Evolutionary conservation across 2,113 vertebrate species (phyloP), one percentile per base, ranked within the genome.

Genomic region (Plestiodon gilberti): DNA sequence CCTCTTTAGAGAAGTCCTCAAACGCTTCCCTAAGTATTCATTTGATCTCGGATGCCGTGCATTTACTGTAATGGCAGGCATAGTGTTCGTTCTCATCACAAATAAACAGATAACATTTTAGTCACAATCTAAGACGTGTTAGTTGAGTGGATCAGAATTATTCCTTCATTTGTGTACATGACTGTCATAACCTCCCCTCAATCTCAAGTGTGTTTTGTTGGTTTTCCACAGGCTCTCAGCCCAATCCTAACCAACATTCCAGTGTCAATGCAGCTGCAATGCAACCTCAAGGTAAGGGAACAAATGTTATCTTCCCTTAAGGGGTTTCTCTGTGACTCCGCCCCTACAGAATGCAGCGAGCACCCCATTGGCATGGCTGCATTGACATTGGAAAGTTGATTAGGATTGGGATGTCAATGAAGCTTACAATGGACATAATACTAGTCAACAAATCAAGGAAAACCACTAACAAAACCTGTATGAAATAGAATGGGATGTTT

Each of bases 31-130:
- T 86, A 76, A 86, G 73, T 33, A 78, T 73, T 4, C 59, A 14
- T 28, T 5, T 67, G 70, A 48, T 80, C 88, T 76, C 64, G 48
- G 80, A 88, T 71, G 6, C 9, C 35, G 9, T 64, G 77, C 22
- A 73, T 65, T 78, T 1, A 64, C 52, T 81, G 57, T 23, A 2
- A 0, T 23, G 15, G 43, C 18, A 25, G 77, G 11, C 25, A 20
- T 40, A 80, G 25, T 87, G 79, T 92, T 83, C 62, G 74, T 62
- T 10, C 62, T 40, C 64, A 0, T 69, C 71, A 30, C 35, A 79
- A 57, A 48, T 84, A 33, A 20, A 74, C 30, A 10, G 55, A 80
- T 83, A 28, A 80, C n/a, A 48, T 89, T 79, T 85, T 74, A 62
- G 2, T 61, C 78, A 22, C 23, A 40, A 89, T 86, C 35, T n/a